phyloP scores from a whole-genome alignment of 2,888 invertebrate species.

The Gonocerus acuteangulatus region DNA sequence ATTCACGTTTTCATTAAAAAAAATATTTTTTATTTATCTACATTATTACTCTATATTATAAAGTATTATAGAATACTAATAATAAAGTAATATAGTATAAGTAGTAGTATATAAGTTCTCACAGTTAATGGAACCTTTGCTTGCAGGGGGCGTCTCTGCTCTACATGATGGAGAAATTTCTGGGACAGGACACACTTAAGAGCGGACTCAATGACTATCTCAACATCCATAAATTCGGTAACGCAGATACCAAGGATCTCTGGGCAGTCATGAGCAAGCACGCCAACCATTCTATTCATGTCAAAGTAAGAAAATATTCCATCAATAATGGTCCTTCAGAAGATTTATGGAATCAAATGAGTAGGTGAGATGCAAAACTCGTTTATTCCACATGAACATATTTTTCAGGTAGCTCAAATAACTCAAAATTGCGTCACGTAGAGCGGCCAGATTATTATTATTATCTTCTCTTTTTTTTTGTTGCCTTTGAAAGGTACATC shows the following conservation, averaged over 20 bases:
- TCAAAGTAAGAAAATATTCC: constrained; percentile 47
- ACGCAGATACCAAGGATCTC: constrained; percentile 70
- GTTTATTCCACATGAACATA: too few relatives aligned
- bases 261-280: constrained; percentile 67
- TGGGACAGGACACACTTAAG: constrained; percentile 56
- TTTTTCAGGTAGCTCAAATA: not conserved
- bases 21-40: too few relatives aligned
- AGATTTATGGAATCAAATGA: not conserved
- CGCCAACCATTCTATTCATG: constrained; percentile 53
- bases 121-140: too few relatives aligned
- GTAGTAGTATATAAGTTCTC: too few relatives aligned
- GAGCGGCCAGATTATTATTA: too few relatives aligned
- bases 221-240: constrained; percentile 58
- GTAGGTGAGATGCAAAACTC: too few relatives aligned
- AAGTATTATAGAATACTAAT: too few relatives aligned
- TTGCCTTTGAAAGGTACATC: too few relatives aligned
- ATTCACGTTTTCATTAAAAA: too few relatives aligned
- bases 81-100: too few relatives aligned
- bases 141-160: constrained; percentile 60
- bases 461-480: not conserved
- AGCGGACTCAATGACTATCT: constrained; percentile 61
- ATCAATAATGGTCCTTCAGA: not conserved
- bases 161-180: constrained; percentile 61
- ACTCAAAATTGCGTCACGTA: not conserved
- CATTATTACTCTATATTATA: too few relatives aligned